Conservation (phyloP, 2,113 vertebrate species). For the Melanotaenia duboulayi region DNA sequence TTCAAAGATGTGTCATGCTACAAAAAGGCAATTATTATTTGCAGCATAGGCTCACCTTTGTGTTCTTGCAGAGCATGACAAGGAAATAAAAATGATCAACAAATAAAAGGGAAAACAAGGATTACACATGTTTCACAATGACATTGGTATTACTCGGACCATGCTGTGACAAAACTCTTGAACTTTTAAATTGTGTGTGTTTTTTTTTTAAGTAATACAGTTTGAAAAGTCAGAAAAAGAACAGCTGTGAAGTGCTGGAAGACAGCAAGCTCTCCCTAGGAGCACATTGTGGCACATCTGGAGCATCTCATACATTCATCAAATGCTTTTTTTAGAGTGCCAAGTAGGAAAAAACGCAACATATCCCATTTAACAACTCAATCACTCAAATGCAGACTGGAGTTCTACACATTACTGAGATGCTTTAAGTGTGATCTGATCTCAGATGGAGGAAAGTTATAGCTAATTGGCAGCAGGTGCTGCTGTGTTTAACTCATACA, state of each 20-base stretch:
- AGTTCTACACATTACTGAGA: slow-evolving; percentile 50
- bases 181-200: not conserved
- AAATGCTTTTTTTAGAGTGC: slow-evolving; percentile 46
- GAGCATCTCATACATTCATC: slow-evolving; percentile 58
- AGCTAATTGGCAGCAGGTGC: slow-evolving; percentile 73
- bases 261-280: slow-evolving; percentile 51
- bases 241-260: slow-evolving; percentile 40
- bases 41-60: not conserved
- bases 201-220: slow-evolving; percentile 12
- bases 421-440: slow-evolving; percentile 44
- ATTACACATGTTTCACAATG: not conserved
- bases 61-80: not conserved
- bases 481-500: slow-evolving; percentile 40
- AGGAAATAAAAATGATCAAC: not conserved
- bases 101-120: not conserved
- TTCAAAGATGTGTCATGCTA: accelerated
- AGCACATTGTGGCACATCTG: slow-evolving; percentile 55
- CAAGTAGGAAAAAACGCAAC: slow-evolving; percentile 32
- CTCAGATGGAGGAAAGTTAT: slow-evolving; percentile 52
- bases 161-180: not conserved
- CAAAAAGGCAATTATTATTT: not conserved
- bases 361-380: slow-evolving; percentile 66
- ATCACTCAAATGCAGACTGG: slow-evolving; percentile 67
- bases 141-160: slow-evolving; percentile 3
- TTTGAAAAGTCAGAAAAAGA: slow-evolving; percentile 13